Base-by-base conservation (phyloP, 1,140 invertebrate species). In the Formica selysi region DNA sequence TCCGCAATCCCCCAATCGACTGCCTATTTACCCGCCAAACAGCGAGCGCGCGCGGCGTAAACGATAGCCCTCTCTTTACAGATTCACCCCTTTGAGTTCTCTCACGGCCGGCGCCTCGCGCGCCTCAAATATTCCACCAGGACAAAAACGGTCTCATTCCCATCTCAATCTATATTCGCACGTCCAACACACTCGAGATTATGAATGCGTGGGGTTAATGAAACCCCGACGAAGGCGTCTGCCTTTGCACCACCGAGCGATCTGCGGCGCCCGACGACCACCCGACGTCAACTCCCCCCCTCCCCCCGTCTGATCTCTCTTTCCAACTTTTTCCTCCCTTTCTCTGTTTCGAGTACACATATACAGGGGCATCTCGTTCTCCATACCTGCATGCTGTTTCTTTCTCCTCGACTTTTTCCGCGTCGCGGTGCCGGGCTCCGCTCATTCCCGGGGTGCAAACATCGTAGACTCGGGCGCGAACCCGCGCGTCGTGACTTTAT, bases 121-220 rank as follows among this genome's bases (percentile, higher is more conserved):
- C 89, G 91, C 91, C 91, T 93, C 90, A 87, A 93, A 91, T 93
- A 92, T 87, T 88, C 64, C 87, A 76, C 70, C 71, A 78, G 73
- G 86, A 94, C 93, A 94, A 94, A 80, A 94, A 93, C 93, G 89
- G 89, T 94, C 94, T 94, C 93, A 94, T 94, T 93, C 93, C 91
- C 93, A 93, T 93, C 91, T 93, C 93, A 94, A 94, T 94, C 93
- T 94, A 94, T 94, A 94, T 94, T 94, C 94, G 94, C 93, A 93
- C 94, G 94, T 93, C 93, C 91, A 93, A 93, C 93, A 92, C 93
- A 93, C 93, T 91, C 90, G 91, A 91, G 92, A 94, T 94, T 92
- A 93, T 95, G 93, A 95, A 94, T 94, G 94, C 94, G 94, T 94
- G 93, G 94, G 91, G 92, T 94, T 94, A 95, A 95, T 95, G 94